Evolutionary conservation across 53 echinoderm and acorn worm genomes (phyloP), one percentile per base, ranked within the genome.

Genomic region (Apostichopus leukothele): DNA sequence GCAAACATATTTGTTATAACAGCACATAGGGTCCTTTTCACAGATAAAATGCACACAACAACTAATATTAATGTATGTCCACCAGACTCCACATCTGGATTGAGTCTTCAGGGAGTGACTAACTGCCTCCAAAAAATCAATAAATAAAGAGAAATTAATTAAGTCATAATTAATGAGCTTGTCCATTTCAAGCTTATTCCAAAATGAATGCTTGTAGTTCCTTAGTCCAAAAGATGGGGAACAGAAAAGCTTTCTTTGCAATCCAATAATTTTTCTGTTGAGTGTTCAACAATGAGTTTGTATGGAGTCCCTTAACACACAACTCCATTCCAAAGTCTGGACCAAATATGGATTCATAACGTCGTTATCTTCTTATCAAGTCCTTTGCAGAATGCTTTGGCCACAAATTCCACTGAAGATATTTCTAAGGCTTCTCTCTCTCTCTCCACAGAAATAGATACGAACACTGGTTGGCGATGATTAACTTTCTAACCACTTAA

Each of bases 101-200:
- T 57, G 57, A 10, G 57, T 57, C 8, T 57, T 57, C 57, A 57
- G 57, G 57, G 57, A 57, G 57, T 4, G 57, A 10, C 7, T 57
- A 57, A 57, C 7, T 57, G 10, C 8, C 57, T 57, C 10, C 5
- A 57, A 7, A 57, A 57, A 57, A 57, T 39, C 39, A 39, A 39
- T 39, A 39, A 39, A 39, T 39, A 39, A 39, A 39, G 39, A 3
- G 39, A 39, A 39, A 39, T 39, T 39, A 39, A 39, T 39, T 39
- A 39, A 57, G 57, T 57, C 57, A 57, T 57, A 57, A 57, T 57
- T 71, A 18, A 71, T 18, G 71, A 5, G 71, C 71, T 71, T 71
- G 71, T 71, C 71, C 71, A 71, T 71, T 71, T 71, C 71, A 71
- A 71, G 71, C 71, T 71, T 19, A 71, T 71, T 71, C 71, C 71